These are phyloP conservation scores for Kryptopterus vitreolus DNA, from an alignment of 2,797 vertebrate species.

Conservation along the genomic window DNA sequence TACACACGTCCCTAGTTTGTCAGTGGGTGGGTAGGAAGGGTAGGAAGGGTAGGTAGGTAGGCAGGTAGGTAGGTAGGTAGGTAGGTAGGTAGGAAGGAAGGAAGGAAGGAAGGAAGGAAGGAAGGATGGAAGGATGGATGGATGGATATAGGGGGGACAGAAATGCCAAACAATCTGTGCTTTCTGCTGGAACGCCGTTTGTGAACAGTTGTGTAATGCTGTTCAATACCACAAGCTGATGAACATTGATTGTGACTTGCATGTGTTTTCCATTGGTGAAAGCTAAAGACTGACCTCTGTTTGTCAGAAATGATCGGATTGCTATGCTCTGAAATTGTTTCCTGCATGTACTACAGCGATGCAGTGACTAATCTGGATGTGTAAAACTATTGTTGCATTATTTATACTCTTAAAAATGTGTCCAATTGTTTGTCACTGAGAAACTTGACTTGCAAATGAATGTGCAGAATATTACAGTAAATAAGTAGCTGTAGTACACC, in stretches of 20 bases:
- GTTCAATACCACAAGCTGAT: constrained; percentile 52
- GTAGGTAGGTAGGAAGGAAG: no score
- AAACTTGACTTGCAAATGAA: no score
- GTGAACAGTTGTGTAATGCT: constrained; percentile 54
- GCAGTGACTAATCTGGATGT: neutral
- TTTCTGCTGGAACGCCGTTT: constrained; percentile 43
- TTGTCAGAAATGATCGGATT: constrained; percentile 28
- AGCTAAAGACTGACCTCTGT: constrained; percentile 14
- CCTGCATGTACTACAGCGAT: neutral
- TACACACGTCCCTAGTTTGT: no score
- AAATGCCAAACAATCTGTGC: constrained; percentile 3
- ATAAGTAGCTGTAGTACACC: constrained; percentile 6
- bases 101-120: no score
- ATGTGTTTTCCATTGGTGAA: constrained; percentile 24
- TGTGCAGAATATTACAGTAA: neutral
- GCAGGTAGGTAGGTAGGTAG: no score
- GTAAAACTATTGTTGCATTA: neutral
- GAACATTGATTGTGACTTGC: constrained; percentile 50
- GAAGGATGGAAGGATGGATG: neutral
- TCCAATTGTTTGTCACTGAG: neutral
- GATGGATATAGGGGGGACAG: constrained; percentile 2
- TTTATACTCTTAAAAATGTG: neutral
- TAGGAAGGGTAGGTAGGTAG: no score
- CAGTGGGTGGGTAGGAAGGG: no score
- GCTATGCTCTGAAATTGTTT: neutral